Base-by-base conservation (phyloP, 2,797 vertebrate genomes). In the Scomberomorus guttatus region DNA sequence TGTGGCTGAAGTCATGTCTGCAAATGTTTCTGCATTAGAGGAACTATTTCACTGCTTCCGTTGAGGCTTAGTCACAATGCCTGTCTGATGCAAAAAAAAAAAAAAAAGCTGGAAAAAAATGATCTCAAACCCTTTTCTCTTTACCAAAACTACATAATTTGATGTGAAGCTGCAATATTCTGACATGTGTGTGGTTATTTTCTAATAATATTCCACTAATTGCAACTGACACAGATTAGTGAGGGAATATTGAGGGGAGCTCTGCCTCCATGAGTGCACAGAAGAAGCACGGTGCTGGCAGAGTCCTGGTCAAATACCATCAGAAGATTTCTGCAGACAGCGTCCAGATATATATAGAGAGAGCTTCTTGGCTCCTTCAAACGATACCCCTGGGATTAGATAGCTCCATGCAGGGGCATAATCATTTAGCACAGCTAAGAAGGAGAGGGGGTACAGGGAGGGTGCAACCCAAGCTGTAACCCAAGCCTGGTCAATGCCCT, bases 311-410 rank as follows among this genome's bases (percentile, higher is more conserved):
- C 77, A 88, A 91, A 93, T 91, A 80, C 87, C 91, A 90, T 90
- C 69, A 84, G 72, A 86, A 90, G 89, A 82, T 88, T 93, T 93
- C 83, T 86, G 75, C 87, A 90, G 90, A 93, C 90, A 91, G 77
- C 84, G 89, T 85, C 83, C 87, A 88, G 90, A 95, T 93, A 94
- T 84, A 93, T 95, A 96, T 96, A 95, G 74, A 96, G 84, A 93
- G 90, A 87, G 69, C 69, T 58, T 80, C 76, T 66, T 83, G 79
- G 86, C 82, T 79, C 67, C 62, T 73, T 66, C 69, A 29, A 80
- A 81, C 56, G 34, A 55, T 66, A 83, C 87, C 83, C 86, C 15
- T 67, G 87, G 77, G 87, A 90, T 93, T 91, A 91, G 88, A 93
- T 80, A 90, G 82, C 87, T 77, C 93, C 92, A 94, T 92, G 87